A percentile compares a stretch with the other conserved stretches of the same genome.
phyloP scores from a whole-genome alignment of 2,797 vertebrate genomes.

The Poecilia gillii region DNA sequence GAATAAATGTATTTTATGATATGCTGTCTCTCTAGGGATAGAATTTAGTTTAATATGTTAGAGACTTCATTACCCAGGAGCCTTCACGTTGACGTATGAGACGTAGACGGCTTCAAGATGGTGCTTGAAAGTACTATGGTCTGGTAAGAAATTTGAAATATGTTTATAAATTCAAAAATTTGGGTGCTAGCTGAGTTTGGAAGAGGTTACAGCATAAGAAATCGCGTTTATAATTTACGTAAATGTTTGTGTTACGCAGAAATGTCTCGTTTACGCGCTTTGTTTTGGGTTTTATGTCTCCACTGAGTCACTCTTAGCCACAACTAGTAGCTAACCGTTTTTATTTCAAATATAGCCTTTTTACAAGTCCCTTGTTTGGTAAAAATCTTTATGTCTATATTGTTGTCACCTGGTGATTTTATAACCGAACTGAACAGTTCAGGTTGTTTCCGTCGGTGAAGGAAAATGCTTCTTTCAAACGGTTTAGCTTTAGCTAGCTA shows the following conservation, averaged over 20 bases:
- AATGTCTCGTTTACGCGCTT: background rate
- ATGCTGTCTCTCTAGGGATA: background rate
- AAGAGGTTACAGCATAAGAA: rapidly evolving
- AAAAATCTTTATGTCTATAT: rapidly evolving
- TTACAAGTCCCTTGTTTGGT: background rate
- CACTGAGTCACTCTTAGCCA: slow-evolving; percentile 67
- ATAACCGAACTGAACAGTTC: rapidly evolving
- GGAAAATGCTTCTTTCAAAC: background rate
- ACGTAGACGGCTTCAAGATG: slow-evolving; percentile 81
- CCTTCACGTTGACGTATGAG: slow-evolving; percentile 43
- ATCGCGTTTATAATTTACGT: rapidly evolving
- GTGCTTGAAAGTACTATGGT: slow-evolving; percentile 97
- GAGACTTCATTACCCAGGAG: slow-evolving; percentile 68
- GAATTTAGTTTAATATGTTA: background rate
- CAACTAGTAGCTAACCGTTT: slow-evolving; percentile 23
- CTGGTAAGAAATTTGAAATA: slow-evolving; percentile 85
- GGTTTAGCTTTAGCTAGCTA: slow-evolving; percentile 50
- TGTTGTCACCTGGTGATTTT: background rate
- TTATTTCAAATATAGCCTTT: background rate
- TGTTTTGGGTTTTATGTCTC: slow-evolving; percentile 1
- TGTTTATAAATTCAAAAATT: slow-evolving; percentile 12
- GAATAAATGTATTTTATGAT: background rate
- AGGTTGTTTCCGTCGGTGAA: background rate
- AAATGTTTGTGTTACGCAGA: background rate
- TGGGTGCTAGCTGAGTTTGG: rapidly evolving